Evolutionary conservation across 2,797 vertebrate species (phyloP).

Genomic region (Carapus acus): DNA sequence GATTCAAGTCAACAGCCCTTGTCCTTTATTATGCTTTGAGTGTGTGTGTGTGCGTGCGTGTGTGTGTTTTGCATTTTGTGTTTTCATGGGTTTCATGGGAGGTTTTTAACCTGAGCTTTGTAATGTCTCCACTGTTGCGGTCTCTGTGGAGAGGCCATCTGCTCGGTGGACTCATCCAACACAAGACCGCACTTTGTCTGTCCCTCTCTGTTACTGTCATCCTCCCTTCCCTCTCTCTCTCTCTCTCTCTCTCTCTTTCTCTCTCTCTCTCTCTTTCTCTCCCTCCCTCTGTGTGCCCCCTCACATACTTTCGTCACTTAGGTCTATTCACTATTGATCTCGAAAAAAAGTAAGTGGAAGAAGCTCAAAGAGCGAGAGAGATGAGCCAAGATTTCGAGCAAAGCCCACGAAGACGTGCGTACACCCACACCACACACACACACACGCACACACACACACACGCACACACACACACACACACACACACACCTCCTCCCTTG

Average conservation of each 20-base stretch:
- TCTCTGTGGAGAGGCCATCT: constrained; percentile 68
- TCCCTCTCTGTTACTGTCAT: constrained; percentile 26
- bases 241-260: not conserved
- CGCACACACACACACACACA: not conserved
- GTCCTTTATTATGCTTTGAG: constrained; percentile 31
- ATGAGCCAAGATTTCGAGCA: constrained; percentile 27
- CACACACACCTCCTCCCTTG: constrained; percentile 24
- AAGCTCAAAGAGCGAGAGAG: not conserved
- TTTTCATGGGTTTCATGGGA: constrained; percentile 47
- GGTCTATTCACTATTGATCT: constrained; percentile 33
- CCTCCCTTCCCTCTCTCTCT: not conserved
- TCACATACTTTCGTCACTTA: too few species aligned
- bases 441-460: constrained; percentile 19
- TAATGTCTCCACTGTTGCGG: constrained; percentile 65
- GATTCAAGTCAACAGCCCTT: constrained; percentile 30
- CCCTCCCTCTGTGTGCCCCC: constrained; percentile 6
- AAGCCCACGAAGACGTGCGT: too few species aligned
- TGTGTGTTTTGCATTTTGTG: constrained; percentile 2
- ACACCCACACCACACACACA: too few species aligned
- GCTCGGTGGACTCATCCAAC: constrained; percentile 52
- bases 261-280: not conserved
- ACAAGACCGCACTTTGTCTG: constrained; percentile 29
- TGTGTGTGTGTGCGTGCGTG: constrained; percentile 8
- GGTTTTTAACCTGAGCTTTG: constrained; percentile 70
- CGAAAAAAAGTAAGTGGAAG: not conserved